Evolutionary conservation across 2,113 vertebrate species (phyloP).

Genomic region (Procavia capensis): DNA sequence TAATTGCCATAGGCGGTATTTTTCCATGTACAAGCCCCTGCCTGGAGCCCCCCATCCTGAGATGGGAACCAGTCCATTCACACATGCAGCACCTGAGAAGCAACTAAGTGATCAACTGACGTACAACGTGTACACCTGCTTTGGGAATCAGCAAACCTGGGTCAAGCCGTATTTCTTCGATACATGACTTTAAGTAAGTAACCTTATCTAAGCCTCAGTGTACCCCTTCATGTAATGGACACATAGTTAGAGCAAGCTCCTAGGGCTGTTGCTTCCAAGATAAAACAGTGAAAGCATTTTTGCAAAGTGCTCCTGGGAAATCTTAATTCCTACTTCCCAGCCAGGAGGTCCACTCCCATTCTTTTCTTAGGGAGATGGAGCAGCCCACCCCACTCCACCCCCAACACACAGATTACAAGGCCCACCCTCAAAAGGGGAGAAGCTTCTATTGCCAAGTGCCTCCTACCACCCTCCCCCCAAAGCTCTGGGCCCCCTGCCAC

Average conservation of each 20-base stretch:
- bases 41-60: not conserved
- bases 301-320: not conserved
- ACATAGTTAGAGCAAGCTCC: not conserved
- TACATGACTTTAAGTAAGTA: not conserved
- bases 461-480: not conserved
- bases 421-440: not conserved
- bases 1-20: too few species aligned
- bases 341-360: not conserved
- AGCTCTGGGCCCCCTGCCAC: slow-evolving; percentile 59
- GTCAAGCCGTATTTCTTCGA: not conserved
- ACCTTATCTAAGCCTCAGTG: not conserved
- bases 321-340: not conserved
- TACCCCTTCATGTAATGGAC: not conserved
- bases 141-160: not conserved
- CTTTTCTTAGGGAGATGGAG: not conserved
- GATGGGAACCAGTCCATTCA: not conserved
- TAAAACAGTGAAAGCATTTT: not conserved
- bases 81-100: not conserved
- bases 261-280: not conserved
- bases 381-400: not conserved
- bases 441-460: not conserved
- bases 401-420: not conserved
- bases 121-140: not conserved
- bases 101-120: not conserved
- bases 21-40: too few species aligned